phyloP scores from a whole-genome alignment of 2,888 invertebrate genomes.

The Pollenia angustigena region DNA sequence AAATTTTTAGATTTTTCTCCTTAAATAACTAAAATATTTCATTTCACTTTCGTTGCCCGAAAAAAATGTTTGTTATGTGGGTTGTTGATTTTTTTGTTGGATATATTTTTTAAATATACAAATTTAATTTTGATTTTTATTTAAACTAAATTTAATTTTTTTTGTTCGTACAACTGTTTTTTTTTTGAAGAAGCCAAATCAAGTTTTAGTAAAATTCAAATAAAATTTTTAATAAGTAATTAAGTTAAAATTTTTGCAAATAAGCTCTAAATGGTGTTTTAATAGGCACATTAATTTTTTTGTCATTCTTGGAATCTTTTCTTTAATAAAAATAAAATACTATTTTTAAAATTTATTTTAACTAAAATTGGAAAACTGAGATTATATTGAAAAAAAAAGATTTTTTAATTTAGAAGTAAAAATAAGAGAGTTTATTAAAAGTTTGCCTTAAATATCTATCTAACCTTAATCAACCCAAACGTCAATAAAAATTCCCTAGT shows the following conservation, averaged over 20 bases:
- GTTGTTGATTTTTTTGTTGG: not conserved
- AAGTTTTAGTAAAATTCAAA: slow-evolving; percentile 3
- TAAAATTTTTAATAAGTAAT: slow-evolving; percentile 15
- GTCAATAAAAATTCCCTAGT: too few species aligned
- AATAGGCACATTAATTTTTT: slow-evolving; percentile 63
- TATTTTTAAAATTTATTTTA: slow-evolving; percentile 34
- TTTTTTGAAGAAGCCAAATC: slow-evolving; percentile 42
- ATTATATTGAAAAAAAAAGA: not conserved
- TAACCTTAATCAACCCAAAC: too few species aligned
- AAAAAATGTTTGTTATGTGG: not conserved
- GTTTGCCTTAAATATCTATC: too few species aligned
- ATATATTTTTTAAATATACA: slow-evolving; percentile 21
- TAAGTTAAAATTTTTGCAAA: slow-evolving; percentile 53
- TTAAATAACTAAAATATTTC: slow-evolving; percentile 29
- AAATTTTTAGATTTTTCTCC: not conserved
- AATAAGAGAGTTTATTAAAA: not conserved
- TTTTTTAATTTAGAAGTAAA: not conserved
- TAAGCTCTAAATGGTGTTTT: slow-evolving; percentile 63
- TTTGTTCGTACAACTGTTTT: not conserved
- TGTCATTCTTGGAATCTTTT: slow-evolving; percentile 54
- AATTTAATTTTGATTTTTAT: slow-evolving; percentile 3
- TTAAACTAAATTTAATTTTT: slow-evolving; percentile 36
- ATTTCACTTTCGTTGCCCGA: slow-evolving; percentile 43
- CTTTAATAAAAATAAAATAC: slow-evolving; percentile 16
- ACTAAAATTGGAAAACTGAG: not conserved